Evolutionary conservation across 2,113 vertebrate genomes (phyloP).

Genomic region (Pollimyrus isidori): DNA sequence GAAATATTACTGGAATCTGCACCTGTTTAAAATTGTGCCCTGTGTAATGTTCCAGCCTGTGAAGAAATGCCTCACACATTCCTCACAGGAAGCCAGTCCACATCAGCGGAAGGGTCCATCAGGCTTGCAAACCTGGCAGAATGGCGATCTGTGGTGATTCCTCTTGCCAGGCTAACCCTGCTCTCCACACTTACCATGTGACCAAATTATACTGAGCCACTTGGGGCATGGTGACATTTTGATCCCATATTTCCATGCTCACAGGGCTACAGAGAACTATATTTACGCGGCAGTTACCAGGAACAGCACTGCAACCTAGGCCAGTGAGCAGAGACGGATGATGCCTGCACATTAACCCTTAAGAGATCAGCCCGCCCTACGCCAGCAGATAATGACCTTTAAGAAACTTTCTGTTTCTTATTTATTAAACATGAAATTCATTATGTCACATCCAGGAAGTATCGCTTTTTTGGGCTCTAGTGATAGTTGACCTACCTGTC

Average conservation of each 20-base stretch:
- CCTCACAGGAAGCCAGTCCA: not conserved
- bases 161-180: not conserved
- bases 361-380: not conserved
- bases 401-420: not conserved
- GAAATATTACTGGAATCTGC: constrained; percentile 64
- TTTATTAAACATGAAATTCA: not conserved
- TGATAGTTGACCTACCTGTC: not conserved
- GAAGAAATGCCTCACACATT: constrained; percentile 30
- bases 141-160: not conserved
- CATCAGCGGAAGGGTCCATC: not conserved
- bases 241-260: not conserved
- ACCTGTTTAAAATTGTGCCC: constrained; percentile 51
- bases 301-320: not conserved
- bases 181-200: not conserved
- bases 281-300: not conserved
- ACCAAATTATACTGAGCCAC: not conserved
- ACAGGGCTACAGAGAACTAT: not conserved
- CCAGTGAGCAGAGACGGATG: not conserved
- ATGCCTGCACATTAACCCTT: not conserved
- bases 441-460: not conserved
- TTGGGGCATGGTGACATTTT: not conserved
- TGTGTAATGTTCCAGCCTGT: constrained; percentile 30
- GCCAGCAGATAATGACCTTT: not conserved
- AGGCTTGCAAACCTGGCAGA: not conserved
- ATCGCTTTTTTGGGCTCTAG: not conserved